Evolutionary conservation across 2,888 invertebrate species (phyloP), one percentile per base, ranked within the genome.

Genomic region (Drosophila nr. perissopoda): DNA sequence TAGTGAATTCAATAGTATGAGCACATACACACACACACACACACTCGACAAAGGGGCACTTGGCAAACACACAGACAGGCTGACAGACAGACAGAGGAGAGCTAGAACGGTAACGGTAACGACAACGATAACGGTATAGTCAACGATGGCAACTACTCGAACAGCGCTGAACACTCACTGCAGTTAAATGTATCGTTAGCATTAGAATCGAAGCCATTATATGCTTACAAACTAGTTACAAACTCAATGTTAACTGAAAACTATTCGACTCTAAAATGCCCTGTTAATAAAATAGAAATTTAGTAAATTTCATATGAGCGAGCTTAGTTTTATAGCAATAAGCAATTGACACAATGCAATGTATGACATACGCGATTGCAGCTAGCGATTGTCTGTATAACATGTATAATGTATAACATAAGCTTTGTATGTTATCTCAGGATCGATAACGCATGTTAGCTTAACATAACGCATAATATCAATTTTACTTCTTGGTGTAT

Each of bases 1-100:
- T 91, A 91, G 91, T 90, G 90, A 83, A 91, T 91, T 91, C 84
- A 86, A 90, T 90, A 56, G 56, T 27, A 81, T 74, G 68, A 89
- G 79, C 57, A 82, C 72, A 76, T 74, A 82, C 84, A 56, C 18
- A 38, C 27, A 54, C 42, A 21, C 40, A 80, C 72, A 89, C 70
- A 85, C 81, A 84, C 83, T 56, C n/a, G 38, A 27, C 56, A 56
- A 56, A 56, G 27, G 27, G 56, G 56, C 38, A 88, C 77, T 74
- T 62, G 78, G 79, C 74, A 77, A 83, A 82, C 84, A 56, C 36
- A 56, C 56, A 56, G 46, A 46, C 46, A 7, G 86, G 70, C 84
- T 74, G 74, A 88, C 87, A 74, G 74, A 88, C 72, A 79, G 21
- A 2, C 21, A 46, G 46, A 21, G 46, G 21, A 57, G 79, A 52